Conservation (phyloP, 23 tunicate species). For the Halocynthia roretzi region DNA sequence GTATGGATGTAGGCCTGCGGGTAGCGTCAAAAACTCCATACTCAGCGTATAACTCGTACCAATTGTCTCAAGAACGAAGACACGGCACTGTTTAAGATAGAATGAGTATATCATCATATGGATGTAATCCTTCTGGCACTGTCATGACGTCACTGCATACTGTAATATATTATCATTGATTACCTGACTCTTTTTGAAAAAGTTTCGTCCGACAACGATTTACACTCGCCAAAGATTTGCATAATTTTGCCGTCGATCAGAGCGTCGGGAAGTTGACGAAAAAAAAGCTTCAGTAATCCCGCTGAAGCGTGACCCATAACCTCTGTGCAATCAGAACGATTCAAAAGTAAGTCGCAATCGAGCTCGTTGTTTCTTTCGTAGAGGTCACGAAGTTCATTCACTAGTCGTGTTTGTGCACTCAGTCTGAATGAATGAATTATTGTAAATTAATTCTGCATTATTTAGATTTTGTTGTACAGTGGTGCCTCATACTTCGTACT, state of each 20-base stretch:
- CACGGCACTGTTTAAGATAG: background rate
- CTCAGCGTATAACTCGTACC: background rate
- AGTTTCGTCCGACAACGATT: constrained; percentile 62
- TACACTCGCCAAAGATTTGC: constrained; percentile 34
- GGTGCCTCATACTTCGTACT: no score
- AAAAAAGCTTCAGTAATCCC: constrained; percentile 65
- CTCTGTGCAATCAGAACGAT: constrained; percentile 18
- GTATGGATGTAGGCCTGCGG: no score
- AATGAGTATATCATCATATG: no score
- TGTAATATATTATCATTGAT: no score
- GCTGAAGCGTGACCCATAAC: constrained; percentile 81
- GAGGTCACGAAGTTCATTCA: constrained; percentile 37
- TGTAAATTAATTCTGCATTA: background rate
- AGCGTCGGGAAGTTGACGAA: constrained; percentile 57
- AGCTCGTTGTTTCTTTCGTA: constrained; percentile 32
- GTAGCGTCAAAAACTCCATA: no score
- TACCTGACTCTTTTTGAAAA: constrained; percentile 70
- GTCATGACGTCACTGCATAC: no score
- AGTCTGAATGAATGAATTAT: constrained; percentile 25
- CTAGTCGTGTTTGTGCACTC: constrained; percentile 38
- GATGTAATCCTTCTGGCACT: no score
- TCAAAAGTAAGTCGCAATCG: constrained; percentile 1
- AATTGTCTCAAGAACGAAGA: background rate
- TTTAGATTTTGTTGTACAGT: background rate
- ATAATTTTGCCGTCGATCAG: constrained; percentile 49